A percentile compares a stretch with the other conserved stretches of the same genome.
These are phyloP conservation scores for Galaxias olidus DNA, from an alignment of 2,797 vertebrate genomes.

Conservation along the genomic window DNA sequence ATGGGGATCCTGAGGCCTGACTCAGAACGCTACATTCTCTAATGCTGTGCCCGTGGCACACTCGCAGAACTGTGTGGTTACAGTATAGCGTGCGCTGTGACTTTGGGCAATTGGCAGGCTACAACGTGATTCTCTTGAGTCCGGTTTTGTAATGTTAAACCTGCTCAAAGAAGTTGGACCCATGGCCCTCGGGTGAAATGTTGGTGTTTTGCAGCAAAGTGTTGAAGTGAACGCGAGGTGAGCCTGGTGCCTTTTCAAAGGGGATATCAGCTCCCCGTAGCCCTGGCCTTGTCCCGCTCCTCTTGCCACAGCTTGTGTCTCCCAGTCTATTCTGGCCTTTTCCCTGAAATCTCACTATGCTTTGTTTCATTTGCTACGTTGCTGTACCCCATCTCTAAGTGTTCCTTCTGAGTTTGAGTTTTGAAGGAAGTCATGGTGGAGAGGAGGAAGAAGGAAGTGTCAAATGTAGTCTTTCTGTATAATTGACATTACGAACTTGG, in stretches of 20 bases:
- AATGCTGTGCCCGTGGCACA: no score
- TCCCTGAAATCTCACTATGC: not conserved
- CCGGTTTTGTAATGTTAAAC: not conserved
- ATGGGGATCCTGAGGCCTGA: not conserved
- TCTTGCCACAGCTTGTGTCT: conserved; percentile 24
- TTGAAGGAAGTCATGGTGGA: not conserved
- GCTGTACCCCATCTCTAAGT: not conserved
- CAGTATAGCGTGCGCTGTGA: no score
- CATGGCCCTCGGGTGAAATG: not conserved
- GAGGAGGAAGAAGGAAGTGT: not conserved
- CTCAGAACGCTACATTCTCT: not conserved
- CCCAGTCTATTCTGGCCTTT: conserved; percentile 11
- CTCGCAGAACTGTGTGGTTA: no score
- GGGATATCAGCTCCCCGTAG: conserved; percentile 7
- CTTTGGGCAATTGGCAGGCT: no score
- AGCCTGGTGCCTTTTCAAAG: not conserved
- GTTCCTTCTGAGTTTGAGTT: not conserved
- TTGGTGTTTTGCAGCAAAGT: conserved; percentile 4
- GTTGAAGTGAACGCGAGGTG: conserved; percentile 7
- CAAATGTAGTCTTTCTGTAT: not conserved
- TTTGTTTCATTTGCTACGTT: not conserved
- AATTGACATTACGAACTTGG: not conserved
- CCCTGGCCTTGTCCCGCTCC: conserved; percentile 3
- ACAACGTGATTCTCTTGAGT: not conserved
- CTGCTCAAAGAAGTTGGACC: not conserved